Conservation (phyloP, 2,888 invertebrate genomes). For the Ephialtes manifestator region DNA sequence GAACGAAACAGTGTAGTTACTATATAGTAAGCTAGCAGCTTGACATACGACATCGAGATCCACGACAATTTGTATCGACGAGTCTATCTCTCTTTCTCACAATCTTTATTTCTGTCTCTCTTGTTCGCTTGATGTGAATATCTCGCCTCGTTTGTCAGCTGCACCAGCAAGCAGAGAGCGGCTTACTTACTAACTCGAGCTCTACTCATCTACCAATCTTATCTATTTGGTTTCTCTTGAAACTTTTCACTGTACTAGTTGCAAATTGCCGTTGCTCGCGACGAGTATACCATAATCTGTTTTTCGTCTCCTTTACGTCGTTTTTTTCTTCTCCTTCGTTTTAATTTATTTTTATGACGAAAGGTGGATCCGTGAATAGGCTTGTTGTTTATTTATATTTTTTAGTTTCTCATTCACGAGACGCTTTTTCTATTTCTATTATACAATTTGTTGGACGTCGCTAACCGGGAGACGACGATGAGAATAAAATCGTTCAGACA, state of each 20-base stretch:
- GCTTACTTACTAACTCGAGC: constrained; percentile 6
- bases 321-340: not conserved
- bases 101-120: not conserved
- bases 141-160: constrained; percentile 40
- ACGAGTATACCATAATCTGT: constrained; percentile 7
- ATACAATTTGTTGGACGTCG: constrained; percentile 19
- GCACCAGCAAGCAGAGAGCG: not conserved
- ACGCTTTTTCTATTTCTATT: constrained; percentile 7
- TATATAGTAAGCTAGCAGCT: constrained; percentile 31
- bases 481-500: not conserved
- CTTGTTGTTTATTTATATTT: not conserved
- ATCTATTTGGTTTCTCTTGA: constrained; percentile 8
- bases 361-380: not conserved
- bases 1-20: not conserved
- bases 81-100: constrained; percentile 12
- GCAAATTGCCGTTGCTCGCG: constrained; percentile 9
- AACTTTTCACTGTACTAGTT: not conserved
- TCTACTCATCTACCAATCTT: constrained; percentile 29
- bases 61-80: constrained; percentile 61
- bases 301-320: not conserved
- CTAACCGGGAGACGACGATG: not conserved
- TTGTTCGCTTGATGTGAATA: constrained; percentile 18
- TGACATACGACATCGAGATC: constrained; percentile 51
- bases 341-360: not conserved
- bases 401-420: not conserved